Conservation (phyloP, 2,113 vertebrate genomes). For the Laticauda colubrina region DNA sequence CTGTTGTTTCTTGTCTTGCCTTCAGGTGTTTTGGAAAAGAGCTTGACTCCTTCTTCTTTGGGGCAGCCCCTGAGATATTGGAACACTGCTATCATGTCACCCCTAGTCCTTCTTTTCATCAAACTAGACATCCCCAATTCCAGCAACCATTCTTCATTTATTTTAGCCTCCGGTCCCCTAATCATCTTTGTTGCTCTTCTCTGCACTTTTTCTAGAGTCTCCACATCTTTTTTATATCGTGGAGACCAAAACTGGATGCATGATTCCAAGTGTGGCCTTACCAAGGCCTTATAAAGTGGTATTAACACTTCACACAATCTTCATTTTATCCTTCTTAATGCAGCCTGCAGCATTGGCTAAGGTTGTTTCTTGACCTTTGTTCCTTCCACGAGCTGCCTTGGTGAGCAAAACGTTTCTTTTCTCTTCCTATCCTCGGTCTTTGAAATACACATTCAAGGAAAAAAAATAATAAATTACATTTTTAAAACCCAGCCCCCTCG, state of each 20-base stretch:
- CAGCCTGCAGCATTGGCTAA: too few species aligned
- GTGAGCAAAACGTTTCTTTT: not conserved
- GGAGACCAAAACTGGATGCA: not conserved
- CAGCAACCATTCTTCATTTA: too few species aligned
- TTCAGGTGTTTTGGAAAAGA: too few species aligned
- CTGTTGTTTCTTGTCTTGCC: too few species aligned
- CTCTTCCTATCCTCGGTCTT: not conserved
- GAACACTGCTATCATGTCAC: not conserved
- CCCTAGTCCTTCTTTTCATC: too few species aligned
- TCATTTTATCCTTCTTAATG: too few species aligned
- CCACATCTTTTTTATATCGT: not conserved
- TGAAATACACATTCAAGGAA: conserved; percentile 1
- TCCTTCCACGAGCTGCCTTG: not conserved
- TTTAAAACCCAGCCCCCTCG: not conserved
- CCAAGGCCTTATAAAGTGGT: not conserved
- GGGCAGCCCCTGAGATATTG: not conserved
- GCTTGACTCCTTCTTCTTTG: too few species aligned
- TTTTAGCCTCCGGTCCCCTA: too few species aligned
- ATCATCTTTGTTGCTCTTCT: not conserved
- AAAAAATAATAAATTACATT: not conserved
- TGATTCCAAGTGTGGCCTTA: not conserved
- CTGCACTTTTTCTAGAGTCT: not conserved
- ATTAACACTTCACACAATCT: too few species aligned
- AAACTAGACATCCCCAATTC: too few species aligned
- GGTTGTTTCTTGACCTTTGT: not conserved